Evolutionary conservation across 2,113 vertebrate genomes (phyloP).

Genomic region (Beaufortia kweichowensis): DNA sequence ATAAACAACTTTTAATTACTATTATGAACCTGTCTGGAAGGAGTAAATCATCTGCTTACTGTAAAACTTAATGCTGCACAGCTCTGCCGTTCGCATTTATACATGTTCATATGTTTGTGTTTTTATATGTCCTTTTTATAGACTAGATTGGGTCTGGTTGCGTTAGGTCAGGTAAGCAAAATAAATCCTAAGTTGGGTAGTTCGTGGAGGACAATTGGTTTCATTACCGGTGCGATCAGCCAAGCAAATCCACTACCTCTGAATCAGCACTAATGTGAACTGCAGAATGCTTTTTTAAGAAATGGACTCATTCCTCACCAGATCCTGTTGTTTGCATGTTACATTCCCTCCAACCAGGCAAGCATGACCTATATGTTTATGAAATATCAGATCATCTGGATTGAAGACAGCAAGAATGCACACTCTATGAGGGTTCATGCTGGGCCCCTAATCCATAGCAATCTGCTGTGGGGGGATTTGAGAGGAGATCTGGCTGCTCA

Average conservation of each 20-base stretch:
- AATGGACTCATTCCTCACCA: neutral
- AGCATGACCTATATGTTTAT: constrained; percentile 1
- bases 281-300: neutral
- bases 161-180: constrained; percentile 11
- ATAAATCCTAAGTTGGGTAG: constrained; percentile 12
- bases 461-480: constrained; percentile 47
- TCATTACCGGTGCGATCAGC: neutral
- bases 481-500: neutral
- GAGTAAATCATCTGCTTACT: too few species aligned
- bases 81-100: neutral
- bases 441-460: constrained; percentile 45
- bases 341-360: constrained; percentile 2
- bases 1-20: too few species aligned
- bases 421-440: constrained; percentile 23
- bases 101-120: neutral
- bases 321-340: neutral
- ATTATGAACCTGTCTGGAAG: too few species aligned
- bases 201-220: neutral
- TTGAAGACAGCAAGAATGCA: constrained; percentile 17
- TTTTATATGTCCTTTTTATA: neutral
- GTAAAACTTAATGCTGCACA: too few species aligned
- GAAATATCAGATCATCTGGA: constrained; percentile 32
- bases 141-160: neutral
- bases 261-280: neutral
- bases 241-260: neutral